phyloP scores from a whole-genome alignment of 2,113 vertebrate genomes.

The Thomomys bottae region DNA sequence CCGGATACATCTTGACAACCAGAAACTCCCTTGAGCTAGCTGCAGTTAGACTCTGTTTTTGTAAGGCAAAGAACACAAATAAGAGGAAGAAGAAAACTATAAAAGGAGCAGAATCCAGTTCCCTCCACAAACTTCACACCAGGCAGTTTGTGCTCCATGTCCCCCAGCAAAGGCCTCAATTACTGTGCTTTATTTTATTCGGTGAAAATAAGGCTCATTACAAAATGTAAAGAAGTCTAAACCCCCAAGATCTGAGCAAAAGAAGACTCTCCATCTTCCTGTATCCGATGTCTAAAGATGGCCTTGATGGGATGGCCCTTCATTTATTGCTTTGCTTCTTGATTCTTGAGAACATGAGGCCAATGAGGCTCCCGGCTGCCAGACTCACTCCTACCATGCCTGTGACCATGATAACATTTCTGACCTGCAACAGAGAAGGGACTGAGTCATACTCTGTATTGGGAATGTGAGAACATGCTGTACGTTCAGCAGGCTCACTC shows the following conservation, averaged over 20 bases:
- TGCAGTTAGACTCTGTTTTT: background rate
- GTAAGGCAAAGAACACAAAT: background rate
- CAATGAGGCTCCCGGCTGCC: constrained; percentile 48
- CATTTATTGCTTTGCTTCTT: constrained; percentile 71
- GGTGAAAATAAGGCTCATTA: constrained; percentile 58
- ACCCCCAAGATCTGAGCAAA: constrained; percentile 24
- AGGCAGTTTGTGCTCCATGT: background rate
- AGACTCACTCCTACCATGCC: constrained; percentile 62
- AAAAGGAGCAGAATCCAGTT: accelerated
- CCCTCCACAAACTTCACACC: background rate
- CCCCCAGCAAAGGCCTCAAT: background rate
- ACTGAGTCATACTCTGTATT: background rate
- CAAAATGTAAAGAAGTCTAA: constrained; percentile 43
- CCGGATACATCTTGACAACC: background rate
- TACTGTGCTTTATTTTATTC: constrained; percentile 35
- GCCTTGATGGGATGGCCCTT: background rate
- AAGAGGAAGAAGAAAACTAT: background rate
- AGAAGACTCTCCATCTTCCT: background rate
- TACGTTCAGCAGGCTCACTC: background rate
- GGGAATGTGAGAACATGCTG: background rate
- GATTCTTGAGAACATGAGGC: constrained; percentile 67
- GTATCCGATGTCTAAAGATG: too few relatives aligned
- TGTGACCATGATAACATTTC: background rate
- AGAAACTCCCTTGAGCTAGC: background rate
- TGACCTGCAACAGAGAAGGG: constrained; percentile 72